Conservation (phyloP, 2,113 vertebrate genomes). For the Alligator mississippiensis region DNA sequence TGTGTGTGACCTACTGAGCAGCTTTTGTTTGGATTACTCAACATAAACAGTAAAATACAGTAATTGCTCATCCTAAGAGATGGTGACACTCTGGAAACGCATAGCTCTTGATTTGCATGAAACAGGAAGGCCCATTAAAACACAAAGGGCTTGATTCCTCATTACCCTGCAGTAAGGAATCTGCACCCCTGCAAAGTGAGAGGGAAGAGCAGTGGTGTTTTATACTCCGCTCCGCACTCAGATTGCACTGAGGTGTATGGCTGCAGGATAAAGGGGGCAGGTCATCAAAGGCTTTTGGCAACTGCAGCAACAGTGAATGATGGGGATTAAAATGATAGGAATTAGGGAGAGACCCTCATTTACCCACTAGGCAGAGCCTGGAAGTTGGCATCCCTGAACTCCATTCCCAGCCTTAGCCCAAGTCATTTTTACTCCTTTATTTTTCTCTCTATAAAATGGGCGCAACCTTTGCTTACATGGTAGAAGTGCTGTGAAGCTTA, state of each 20-base stretch:
- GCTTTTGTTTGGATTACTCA: background rate
- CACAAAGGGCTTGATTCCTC: background rate
- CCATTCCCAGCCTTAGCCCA: background rate
- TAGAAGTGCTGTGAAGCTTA: background rate
- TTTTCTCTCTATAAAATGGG: background rate
- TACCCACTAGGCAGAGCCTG: background rate
- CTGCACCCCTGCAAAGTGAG: background rate
- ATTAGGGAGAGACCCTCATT: background rate
- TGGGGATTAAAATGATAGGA: fast-evolving
- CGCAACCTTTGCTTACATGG: fast-evolving
- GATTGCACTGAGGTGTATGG: fast-evolving
- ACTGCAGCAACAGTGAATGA: background rate
- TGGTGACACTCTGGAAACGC: background rate
- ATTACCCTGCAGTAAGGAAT: background rate
- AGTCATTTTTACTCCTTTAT: background rate
- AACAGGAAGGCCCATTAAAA: constrained; percentile 26
- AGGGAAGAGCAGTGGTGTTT: background rate
- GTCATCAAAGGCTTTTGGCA: background rate
- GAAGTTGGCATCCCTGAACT: background rate
- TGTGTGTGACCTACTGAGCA: background rate
- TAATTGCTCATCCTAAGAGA: background rate
- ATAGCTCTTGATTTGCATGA: background rate
- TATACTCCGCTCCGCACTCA: fast-evolving
- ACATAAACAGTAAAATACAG: background rate
- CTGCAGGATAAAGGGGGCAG: background rate